Evolutionary conservation across 2,888 invertebrate genomes (phyloP).

Genomic region (Adineta ricciae): DNA sequence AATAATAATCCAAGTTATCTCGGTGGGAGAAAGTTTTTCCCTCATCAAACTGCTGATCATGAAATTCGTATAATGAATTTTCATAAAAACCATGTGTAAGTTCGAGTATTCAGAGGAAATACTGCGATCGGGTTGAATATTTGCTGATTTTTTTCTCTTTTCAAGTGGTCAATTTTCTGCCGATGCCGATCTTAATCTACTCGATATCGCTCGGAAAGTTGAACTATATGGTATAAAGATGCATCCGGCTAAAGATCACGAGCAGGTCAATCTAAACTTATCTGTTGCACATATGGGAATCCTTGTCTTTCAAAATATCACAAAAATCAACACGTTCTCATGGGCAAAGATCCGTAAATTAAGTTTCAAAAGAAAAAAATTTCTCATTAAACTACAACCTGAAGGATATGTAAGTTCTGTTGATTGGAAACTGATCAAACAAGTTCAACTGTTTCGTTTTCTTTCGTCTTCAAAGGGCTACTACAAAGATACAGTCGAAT

Average conservation of each 20-base stretch:
- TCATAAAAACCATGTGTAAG: conserved; percentile 93
- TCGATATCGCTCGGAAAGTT: conserved; percentile 92
- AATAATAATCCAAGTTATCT: conserved; percentile 72
- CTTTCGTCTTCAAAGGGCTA: conserved; percentile 47
- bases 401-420: conserved; percentile 55
- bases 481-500: conserved; percentile 88
- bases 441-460: background rate
- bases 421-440: background rate
- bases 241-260: conserved; percentile 88
- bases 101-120: conserved; percentile 24
- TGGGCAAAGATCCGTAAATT: conserved; percentile 99
- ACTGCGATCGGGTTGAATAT: background rate
- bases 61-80: conserved; percentile 95
- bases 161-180: conserved; percentile 76
- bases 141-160: background rate
- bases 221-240: conserved; percentile 95
- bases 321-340: conserved; percentile 95
- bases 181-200: conserved; percentile 87
- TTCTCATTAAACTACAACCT: conserved; percentile 91
- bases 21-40: conserved; percentile 85
- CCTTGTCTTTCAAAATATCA: conserved; percentile 86
- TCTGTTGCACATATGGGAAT: conserved; percentile 96
- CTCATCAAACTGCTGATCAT: conserved; percentile 64
- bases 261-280: conserved; percentile 82
- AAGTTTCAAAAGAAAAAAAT: conserved; percentile 91